Base-by-base conservation (phyloP, 2,797 vertebrate species). In the Ispidina picta region DNA sequence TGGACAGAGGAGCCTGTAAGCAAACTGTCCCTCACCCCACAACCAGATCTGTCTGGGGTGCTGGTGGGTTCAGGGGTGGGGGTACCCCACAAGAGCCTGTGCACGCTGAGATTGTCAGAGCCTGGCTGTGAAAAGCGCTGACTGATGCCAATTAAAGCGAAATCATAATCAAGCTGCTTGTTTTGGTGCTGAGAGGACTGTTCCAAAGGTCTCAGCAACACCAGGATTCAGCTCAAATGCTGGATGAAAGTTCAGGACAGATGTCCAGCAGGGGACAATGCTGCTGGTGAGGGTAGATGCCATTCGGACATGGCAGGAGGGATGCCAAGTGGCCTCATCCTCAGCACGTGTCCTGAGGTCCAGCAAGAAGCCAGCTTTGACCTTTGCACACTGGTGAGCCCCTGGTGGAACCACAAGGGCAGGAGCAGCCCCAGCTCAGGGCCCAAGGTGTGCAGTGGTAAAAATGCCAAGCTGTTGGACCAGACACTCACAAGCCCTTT, bases 81-180 rank as follows among this genome's bases (percentile, higher is more conserved):
- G 60, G 69, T 5, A 43, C 46, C 68, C 14, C 2, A 26, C 31
- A 23, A 65, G 78, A 4, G 73, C 69, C 70, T 31, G 59, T 12
- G 80, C 56, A 3, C 10, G 83, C 81, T 83, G 90, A 86, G 71
- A 86, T 60, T 9, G 13, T 59, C 93, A 94, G 72, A 88, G 90
- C 79, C 80, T 85, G 22, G 1, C 68, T 9, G 6, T 22, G 70
- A 75, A 84, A 75, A 95, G 88, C 29, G 37, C 95, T 88, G 87
- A 89, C 73, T 87, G 94, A 49, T 22, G 85, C 73, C 93, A 89
- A 93, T 90, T 90, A 70, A 87, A 88, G 87, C 3, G 68, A 92
- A 89, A 89, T 90, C 76, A 25, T 83, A 95, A 95, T 95, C 93
- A 95, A 91, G 85, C 55, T 88, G 1, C 60, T 95, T 96, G 90